These are phyloP conservation scores for Chaetophractus vellerosus DNA, from an alignment of 2,797 vertebrate genomes.

Conservation along the genomic window DNA sequence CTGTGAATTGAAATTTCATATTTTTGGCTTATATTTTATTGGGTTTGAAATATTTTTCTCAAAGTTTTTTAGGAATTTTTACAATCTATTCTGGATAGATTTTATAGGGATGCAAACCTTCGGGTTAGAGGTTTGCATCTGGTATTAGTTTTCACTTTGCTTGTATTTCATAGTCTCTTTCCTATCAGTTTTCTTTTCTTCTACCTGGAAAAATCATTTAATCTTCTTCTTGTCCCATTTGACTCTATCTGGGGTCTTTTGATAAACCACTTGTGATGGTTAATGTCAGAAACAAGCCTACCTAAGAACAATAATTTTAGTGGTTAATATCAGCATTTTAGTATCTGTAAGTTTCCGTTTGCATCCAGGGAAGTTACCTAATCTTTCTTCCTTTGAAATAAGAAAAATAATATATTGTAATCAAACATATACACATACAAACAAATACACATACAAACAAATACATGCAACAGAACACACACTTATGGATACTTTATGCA, in stretches of 20 bases:
- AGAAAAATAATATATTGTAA: not conserved
- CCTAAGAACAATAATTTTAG: not conserved
- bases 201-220: not conserved
- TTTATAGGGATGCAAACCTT: not conserved
- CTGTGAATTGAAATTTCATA: not conserved
- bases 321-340: not conserved
- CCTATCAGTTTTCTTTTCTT: not conserved
- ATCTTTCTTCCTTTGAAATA: not conserved
- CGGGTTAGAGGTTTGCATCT: not conserved
- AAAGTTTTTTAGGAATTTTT: not conserved
- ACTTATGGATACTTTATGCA: too few species aligned
- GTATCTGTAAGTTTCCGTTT: not conserved
- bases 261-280: not conserved
- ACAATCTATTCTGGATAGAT: not conserved
- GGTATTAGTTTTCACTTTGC: not conserved
- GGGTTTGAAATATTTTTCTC: conserved; percentile 5
- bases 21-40: not conserved
- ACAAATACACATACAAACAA: too few species aligned
- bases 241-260: not conserved
- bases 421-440: too few species aligned
- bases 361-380: not conserved
- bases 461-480: not conserved
- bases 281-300: not conserved
- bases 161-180: not conserved
- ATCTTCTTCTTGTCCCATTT: not conserved